These are phyloP conservation scores for Blastobasis adustella DNA, from an alignment of 2,888 invertebrate species.

Conservation along the genomic window DNA sequence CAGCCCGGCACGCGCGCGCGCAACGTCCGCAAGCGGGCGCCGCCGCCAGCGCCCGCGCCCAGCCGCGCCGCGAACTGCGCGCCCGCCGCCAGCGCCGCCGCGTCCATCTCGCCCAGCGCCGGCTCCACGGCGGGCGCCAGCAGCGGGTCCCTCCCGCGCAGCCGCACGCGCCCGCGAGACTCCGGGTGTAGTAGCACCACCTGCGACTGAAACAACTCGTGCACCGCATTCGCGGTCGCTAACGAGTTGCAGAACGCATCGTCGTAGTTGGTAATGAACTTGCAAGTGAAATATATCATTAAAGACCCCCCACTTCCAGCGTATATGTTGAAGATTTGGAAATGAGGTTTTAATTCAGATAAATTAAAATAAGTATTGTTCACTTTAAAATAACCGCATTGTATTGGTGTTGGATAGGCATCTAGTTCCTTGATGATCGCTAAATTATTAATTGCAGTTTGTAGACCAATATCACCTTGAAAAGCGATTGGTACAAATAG, in stretches of 20 bases:
- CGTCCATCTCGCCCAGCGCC: slow-evolving; percentile 1
- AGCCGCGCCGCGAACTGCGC: slow-evolving; percentile 11
- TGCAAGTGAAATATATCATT: slow-evolving; percentile 6
- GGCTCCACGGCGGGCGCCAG: slow-evolving; percentile 13
- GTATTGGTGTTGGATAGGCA: slow-evolving; percentile 13
- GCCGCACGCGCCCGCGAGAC: slow-evolving; percentile 15
- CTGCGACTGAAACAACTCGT: slow-evolving; percentile 9
- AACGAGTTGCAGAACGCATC: slow-evolving; percentile 11
- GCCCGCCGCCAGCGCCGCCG: slow-evolving; percentile 8
- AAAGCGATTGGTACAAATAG: slow-evolving; percentile 29
- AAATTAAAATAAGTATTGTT: slow-evolving; percentile 13
- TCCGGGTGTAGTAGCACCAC: slow-evolving; percentile 12
- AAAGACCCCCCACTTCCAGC: slow-evolving; percentile 3
- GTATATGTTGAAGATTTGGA: slow-evolving; percentile 12
- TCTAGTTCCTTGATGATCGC: slow-evolving; percentile 20
- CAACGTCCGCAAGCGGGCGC: slow-evolving; percentile 14
- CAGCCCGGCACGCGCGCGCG: slow-evolving; percentile 10
- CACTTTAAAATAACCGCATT: slow-evolving; percentile 13
- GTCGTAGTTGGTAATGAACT: slow-evolving; percentile 5
- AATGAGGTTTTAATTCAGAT: slow-evolving; percentile 5
- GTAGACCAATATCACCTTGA: slow-evolving; percentile 36
- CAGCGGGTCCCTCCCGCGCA: slow-evolving; percentile 11
- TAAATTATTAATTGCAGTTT: slow-evolving; percentile 25
- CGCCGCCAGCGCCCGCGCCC: slow-evolving; percentile 8
- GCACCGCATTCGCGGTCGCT: slow-evolving; percentile 7